Percentiles rank a stretch among this genome's conserved stretches.
phyloP scores from a whole-genome alignment of 2,113 vertebrate genomes.

The Leucopsar rothschildi region DNA sequence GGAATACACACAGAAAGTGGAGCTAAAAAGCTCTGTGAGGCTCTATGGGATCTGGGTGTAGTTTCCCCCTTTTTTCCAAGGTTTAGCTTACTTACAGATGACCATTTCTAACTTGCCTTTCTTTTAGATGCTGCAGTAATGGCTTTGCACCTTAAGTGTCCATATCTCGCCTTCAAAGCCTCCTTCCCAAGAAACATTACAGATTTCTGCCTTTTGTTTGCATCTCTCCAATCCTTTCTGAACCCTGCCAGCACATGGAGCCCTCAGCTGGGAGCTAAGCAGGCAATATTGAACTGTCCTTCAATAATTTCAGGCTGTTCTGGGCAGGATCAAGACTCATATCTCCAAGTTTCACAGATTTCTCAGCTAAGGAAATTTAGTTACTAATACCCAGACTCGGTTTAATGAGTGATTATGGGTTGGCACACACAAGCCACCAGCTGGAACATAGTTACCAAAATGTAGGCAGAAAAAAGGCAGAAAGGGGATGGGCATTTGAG shows the following conservation, averaged over 20 bases:
- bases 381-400: neutral
- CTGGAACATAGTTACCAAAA: neutral
- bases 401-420: neutral
- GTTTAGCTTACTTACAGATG: neutral
- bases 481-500: neutral
- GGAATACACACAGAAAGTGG: neutral
- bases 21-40: neutral
- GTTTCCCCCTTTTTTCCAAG: neutral
- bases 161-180: neutral
- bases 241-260: neutral
- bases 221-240: neutral
- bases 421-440: neutral
- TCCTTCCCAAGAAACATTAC: neutral
- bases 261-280: neutral
- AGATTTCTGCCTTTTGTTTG: neutral
- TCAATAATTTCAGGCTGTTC: neutral
- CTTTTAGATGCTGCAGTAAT: neutral
- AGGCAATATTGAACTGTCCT: accelerated
- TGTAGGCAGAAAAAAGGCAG: neutral
- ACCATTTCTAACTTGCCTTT: neutral
- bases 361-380: neutral
- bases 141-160: neutral
- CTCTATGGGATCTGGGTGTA: neutral
- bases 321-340: neutral
- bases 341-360: neutral